phyloP scores from a whole-genome alignment of 1,140 invertebrate species.

The Paraescarpia echinospica region DNA sequence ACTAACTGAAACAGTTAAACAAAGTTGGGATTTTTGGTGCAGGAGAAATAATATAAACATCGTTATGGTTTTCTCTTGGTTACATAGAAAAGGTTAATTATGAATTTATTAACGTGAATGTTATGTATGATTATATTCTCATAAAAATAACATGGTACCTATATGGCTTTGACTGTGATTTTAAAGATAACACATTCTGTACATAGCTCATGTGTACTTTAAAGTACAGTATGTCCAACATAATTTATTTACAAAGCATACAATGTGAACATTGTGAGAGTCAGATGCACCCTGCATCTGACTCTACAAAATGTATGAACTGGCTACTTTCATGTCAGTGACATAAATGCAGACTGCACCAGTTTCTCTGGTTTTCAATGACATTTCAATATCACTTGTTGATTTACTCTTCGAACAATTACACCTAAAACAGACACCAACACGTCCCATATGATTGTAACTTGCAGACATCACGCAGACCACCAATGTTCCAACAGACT shows the following conservation, averaged over 20 bases:
- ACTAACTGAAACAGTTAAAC: not conserved
- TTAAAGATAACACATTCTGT: not conserved
- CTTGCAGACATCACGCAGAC: not conserved
- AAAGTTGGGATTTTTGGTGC: not conserved
- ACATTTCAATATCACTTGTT: not conserved
- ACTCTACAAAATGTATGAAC: not conserved
- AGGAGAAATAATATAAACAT: not conserved
- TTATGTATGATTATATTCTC: too few species aligned
- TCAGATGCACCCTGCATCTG: too few species aligned
- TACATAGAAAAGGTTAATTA: not conserved
- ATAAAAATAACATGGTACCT: too few species aligned
- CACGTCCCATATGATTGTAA: not conserved
- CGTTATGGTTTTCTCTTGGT: not conserved
- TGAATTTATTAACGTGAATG: too few species aligned
- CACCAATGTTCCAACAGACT: not conserved
- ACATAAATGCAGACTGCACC: not conserved
- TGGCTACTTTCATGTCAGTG: not conserved
- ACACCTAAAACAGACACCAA: not conserved
- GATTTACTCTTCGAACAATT: not conserved
- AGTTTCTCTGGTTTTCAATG: not conserved
- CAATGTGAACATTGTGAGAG: not conserved
- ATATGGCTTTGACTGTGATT: too few species aligned
- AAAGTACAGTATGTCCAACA: not conserved
- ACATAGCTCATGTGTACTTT: not conserved
- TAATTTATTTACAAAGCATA: not conserved